Percentiles rank a stretch among this genome's conserved stretches.
These are phyloP conservation scores for Lysiphlebus fabarum DNA, from an alignment of 1,140 invertebrate genomes.

Conservation along the genomic window DNA sequence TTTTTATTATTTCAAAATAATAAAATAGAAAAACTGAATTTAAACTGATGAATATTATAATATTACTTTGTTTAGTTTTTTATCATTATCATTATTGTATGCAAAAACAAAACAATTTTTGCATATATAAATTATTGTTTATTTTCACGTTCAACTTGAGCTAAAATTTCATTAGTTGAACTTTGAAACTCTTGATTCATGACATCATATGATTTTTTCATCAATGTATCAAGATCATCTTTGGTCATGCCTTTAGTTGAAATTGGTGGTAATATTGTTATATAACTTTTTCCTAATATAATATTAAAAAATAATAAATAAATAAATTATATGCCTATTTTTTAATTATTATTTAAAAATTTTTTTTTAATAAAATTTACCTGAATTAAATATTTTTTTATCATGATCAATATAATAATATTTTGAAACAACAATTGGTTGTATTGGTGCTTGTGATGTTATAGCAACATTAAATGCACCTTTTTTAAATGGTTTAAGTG, in stretches of 20 bases:
- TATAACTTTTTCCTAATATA: constrained; percentile 62
- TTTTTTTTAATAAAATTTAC: constrained; percentile 48
- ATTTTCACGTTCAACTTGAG: not conserved
- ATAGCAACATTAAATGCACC: constrained; percentile 91
- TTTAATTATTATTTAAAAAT: not conserved
- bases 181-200: constrained; percentile 66
- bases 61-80: too few species aligned
- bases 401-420: constrained; percentile 79
- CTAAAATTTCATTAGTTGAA: constrained; percentile 55
- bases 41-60: too few species aligned
- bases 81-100: too few species aligned
- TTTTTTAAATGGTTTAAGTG: constrained; percentile 81
- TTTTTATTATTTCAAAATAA: too few species aligned
- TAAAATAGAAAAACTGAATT: too few species aligned
- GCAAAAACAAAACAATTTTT: too few species aligned
- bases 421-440: constrained; percentile 85
- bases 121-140: too few species aligned
- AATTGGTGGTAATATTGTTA: constrained; percentile 71
- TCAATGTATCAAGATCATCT: constrained; percentile 64
- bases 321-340: not conserved
- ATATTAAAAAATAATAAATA: constrained; percentile 15
- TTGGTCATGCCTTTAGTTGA: constrained; percentile 62
- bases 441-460: constrained; percentile 75
- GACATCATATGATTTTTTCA: constrained; percentile 61
- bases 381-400: constrained; percentile 70